Evolutionary conservation across 92 coral and sea anemone genomes (phyloP).

Genomic region (Actinernus sp.): DNA sequence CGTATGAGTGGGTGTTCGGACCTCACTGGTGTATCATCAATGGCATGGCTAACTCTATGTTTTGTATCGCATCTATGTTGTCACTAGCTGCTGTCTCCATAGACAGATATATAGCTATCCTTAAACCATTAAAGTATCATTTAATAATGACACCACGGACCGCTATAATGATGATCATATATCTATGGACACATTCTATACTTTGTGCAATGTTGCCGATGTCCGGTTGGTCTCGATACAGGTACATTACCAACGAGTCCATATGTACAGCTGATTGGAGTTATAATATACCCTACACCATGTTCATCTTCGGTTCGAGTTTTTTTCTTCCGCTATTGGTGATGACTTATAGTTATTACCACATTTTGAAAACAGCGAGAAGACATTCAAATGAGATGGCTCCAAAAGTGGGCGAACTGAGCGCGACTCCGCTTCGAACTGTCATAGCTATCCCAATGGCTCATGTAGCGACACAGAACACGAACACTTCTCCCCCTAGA

Average conservation of each 20-base stretch:
- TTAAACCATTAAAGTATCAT: constrained; percentile 77
- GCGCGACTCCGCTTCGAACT: constrained; percentile 59
- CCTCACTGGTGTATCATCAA: constrained; percentile 72
- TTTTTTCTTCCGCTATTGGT: constrained; percentile 72
- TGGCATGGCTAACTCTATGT: constrained; percentile 79
- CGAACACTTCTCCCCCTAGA: constrained; percentile 7
- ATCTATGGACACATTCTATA: constrained; percentile 83
- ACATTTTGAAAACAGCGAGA: constrained; percentile 84
- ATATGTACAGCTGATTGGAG: constrained; percentile 92
- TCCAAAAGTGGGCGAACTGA: constrained; percentile 68
- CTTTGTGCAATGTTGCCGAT: constrained; percentile 70
- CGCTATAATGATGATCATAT: constrained; percentile 55
- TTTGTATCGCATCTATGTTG: constrained; percentile 88
- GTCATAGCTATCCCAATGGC: constrained; percentile 65
- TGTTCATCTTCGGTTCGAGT: constrained; percentile 77
- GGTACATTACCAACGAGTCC: constrained; percentile 80
- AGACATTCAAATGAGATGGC: constrained; percentile 62
- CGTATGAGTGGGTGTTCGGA: constrained; percentile 85
- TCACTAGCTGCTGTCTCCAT: constrained; percentile 87
- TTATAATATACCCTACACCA: constrained; percentile 66
- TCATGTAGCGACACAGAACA: constrained; percentile 1
- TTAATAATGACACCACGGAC: constrained; percentile 66
- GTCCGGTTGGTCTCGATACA: constrained; percentile 83
- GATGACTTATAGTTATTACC: constrained; percentile 77
- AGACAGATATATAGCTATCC: constrained; percentile 84